Percentiles rank a stretch among this genome's conserved stretches.
These are phyloP conservation scores for Sclerurus mexicanus DNA, from an alignment of 2,113 vertebrate genomes.

Conservation along the genomic window DNA sequence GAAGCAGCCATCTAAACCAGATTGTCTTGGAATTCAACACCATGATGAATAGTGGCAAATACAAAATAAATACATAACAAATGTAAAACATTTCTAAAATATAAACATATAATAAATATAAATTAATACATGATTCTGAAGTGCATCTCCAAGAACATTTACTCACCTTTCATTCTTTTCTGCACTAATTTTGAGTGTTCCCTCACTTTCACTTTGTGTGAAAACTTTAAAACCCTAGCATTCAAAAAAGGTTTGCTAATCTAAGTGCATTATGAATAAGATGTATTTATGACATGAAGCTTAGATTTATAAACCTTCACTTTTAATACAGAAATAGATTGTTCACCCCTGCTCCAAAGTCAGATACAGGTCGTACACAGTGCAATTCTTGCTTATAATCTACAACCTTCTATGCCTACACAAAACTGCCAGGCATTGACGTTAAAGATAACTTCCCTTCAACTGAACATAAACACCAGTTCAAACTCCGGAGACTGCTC, in stretches of 20 bases:
- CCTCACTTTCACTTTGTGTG: fast-evolving
- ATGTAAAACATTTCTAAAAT: neutral
- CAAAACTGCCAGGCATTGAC: neutral
- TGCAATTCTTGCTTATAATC: neutral
- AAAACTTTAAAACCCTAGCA: neutral
- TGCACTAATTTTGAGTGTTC: neutral
- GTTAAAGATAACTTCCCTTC: neutral
- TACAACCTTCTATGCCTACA: neutral
- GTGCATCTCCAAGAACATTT: neutral
- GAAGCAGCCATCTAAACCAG: neutral
- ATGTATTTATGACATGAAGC: neutral
- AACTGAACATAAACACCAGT: neutral
- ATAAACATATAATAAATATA: neutral
- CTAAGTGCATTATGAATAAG: neutral
- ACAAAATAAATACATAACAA: neutral
- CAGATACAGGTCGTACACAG: neutral
- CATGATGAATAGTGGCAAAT: neutral
- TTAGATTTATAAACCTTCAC: neutral
- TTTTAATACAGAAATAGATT: neutral
- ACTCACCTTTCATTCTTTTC: neutral
- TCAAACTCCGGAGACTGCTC: neutral
- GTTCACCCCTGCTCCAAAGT: fast-evolving
- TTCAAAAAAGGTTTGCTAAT: neutral
- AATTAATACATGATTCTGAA: neutral
- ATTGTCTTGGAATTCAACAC: neutral